A percentile compares a stretch with the other conserved stretches of the same genome.
Conservation (phyloP, 2,888 invertebrate genomes). For the Rhingia campestris region DNA sequence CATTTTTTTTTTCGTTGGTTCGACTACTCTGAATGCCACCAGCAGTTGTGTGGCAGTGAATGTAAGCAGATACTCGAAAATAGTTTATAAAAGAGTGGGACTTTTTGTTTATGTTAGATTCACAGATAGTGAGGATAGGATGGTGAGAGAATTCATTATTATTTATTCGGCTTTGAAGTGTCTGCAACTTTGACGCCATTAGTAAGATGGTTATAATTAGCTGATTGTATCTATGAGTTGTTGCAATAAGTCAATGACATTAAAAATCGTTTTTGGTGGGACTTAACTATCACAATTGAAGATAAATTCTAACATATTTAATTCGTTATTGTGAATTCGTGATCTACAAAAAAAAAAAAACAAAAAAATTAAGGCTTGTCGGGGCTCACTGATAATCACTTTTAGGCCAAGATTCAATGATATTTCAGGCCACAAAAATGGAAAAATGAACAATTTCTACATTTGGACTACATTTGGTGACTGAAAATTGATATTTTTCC, state of each 20-base stretch:
- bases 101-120: constrained; percentile 31
- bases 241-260: not conserved
- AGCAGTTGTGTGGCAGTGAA: constrained; percentile 14
- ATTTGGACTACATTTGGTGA: too few species aligned
- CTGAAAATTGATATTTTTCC: too few species aligned
- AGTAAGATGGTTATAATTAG: constrained; percentile 12
- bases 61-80: constrained; percentile 22
- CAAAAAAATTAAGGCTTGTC: too few species aligned
- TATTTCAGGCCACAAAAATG: too few species aligned
- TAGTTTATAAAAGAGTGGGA: constrained; percentile 31
- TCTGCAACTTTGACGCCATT: constrained; percentile 35
- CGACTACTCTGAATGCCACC: not conserved
- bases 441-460: too few species aligned
- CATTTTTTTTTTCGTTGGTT: constrained; percentile 15
- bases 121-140: constrained; percentile 30
- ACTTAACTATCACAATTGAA: too few species aligned
- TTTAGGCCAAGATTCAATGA: too few species aligned
- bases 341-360: too few species aligned
- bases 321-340: too few species aligned
- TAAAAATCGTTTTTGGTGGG: not conserved
- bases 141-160: constrained; percentile 25
- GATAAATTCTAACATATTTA: too few species aligned
- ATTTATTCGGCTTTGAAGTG: constrained; percentile 48
- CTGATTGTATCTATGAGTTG: constrained; percentile 4
- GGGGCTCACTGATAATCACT: too few species aligned